Percentiles rank a stretch among this genome's conserved stretches.
phyloP scores from a whole-genome alignment of 2,888 invertebrate species.

The Microplitis manilae region DNA sequence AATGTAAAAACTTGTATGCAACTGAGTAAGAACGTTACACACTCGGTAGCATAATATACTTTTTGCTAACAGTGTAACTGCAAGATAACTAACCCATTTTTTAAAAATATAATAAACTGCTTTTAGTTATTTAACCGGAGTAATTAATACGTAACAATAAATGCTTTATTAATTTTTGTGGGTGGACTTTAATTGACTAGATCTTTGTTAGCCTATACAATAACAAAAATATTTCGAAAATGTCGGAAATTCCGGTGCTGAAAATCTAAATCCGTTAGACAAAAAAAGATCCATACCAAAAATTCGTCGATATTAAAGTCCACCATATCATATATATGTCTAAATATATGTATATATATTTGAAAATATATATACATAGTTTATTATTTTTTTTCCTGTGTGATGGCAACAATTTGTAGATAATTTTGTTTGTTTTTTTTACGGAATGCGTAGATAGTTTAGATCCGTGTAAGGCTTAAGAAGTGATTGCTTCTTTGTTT shows the following conservation, averaged over 20 bases:
- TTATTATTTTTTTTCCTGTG: slow-evolving; percentile 30
- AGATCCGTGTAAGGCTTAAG: slow-evolving; percentile 20
- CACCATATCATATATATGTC: slow-evolving; percentile 59
- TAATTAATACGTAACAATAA: neutral
- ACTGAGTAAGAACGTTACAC: no score
- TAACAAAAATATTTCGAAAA: slow-evolving; percentile 19
- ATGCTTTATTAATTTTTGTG: slow-evolving; percentile 45
- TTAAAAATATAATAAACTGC: neutral
- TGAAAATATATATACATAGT: neutral
- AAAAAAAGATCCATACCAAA: slow-evolving; percentile 5
- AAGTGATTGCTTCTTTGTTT: slow-evolving; percentile 21
- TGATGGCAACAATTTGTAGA: slow-evolving; percentile 37
- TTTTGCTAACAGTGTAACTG: neutral
- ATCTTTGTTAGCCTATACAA: slow-evolving; percentile 54
- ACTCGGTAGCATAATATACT: no score
- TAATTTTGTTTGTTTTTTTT: slow-evolving; percentile 39
- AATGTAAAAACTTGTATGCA: no score
- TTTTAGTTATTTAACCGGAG: neutral
- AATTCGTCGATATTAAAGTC: slow-evolving; percentile 69
- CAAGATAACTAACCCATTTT: neutral
- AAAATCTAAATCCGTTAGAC: neutral
- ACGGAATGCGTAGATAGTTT: slow-evolving; percentile 48
- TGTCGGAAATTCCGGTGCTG: neutral
- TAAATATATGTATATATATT: no score
- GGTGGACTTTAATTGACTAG: slow-evolving; percentile 73